Evolutionary conservation across 2,797 vertebrate genomes (phyloP), one percentile per base, ranked within the genome.

Genomic region (Bradypodion pumilum): DNA sequence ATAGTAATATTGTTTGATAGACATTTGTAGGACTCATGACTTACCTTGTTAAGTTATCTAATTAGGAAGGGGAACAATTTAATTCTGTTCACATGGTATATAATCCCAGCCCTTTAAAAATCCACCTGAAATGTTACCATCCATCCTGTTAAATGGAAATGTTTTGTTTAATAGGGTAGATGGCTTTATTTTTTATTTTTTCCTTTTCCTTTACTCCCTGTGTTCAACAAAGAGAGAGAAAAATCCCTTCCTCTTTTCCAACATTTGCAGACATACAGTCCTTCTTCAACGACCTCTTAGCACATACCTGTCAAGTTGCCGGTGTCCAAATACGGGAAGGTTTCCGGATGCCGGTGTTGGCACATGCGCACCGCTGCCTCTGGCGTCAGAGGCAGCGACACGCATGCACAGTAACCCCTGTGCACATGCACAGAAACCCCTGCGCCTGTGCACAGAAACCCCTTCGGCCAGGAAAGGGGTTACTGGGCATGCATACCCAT

Each of bases 1-100:
- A 95, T 32, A 35, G 63, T 83, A 35, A 63, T 83, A 73, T 37
- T 80, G 5, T 84, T 90, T 81, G 59, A 72, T 52, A 35, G 19
- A 21, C 37, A 29, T 37, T 32, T 86, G 37, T 35, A 56, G 78
- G 4, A 81, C 9, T 66, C 29, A 2, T 15, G n/a, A 23, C 73
- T 49, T 5, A 62, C 29, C 2, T 62, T 65, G 4, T 23, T 21
- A 35, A 9, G 5, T 35, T 40, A 35, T 74, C 56, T 29, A 32
- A 8, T 40, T 62, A 60, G 37, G 69, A n/a, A n/a, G 10, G 29
- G 1, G 7, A 56, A n/a, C 7, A 25, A 13, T 27, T 25, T 84
- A 35, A 19, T 32, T 46, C n/a, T 44, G 6, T 74, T 32, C 69
- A 81, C 5, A 32, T 32, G 2, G n/a, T 72, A 2, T 8, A 40